Percentiles rank a stretch among this genome's conserved stretches.
These are phyloP conservation scores for Thaumatotibia leucotreta DNA, from an alignment of 1,140 invertebrate species.

Conservation along the genomic window DNA sequence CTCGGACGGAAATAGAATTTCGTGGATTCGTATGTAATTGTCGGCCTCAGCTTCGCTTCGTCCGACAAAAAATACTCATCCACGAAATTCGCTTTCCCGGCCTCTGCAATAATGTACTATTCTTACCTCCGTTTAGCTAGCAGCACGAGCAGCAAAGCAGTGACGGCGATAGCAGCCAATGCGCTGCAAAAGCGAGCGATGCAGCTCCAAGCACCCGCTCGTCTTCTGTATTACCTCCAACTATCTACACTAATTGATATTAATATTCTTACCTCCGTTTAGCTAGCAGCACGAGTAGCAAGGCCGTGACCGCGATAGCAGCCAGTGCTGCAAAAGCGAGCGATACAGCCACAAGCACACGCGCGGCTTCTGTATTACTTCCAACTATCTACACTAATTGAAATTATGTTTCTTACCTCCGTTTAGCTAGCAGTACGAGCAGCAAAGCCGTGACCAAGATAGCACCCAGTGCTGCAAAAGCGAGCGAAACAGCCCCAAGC, in stretches of 20 bases:
- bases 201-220: constrained; percentile 51
- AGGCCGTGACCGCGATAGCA: constrained; percentile 50
- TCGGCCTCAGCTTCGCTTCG: too few species aligned
- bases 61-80: too few species aligned
- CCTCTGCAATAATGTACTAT: too few species aligned
- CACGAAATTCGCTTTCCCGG: too few species aligned
- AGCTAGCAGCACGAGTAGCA: constrained; percentile 54
- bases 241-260: not conserved
- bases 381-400: too few species aligned
- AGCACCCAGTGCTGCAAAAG: constrained; percentile 59
- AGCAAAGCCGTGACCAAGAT: constrained; percentile 56
- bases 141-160: constrained; percentile 51
- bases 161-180: constrained; percentile 56
- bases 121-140: constrained; percentile 60
- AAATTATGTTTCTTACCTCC: constrained; percentile 35
- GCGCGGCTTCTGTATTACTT: constrained; percentile 34
- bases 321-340: constrained; percentile 63
- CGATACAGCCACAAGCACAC: constrained; percentile 59
- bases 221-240: not conserved
- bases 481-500: constrained; percentile 57
- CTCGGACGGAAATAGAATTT: too few species aligned
- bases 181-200: constrained; percentile 48
- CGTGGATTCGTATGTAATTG: too few species aligned
- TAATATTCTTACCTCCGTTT: constrained; percentile 44
- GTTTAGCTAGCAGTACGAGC: constrained; percentile 50